Evolutionary conservation across 2,113 vertebrate species (phyloP), one percentile per base, ranked within the genome.

Genomic region (Bostrychus sinensis): DNA sequence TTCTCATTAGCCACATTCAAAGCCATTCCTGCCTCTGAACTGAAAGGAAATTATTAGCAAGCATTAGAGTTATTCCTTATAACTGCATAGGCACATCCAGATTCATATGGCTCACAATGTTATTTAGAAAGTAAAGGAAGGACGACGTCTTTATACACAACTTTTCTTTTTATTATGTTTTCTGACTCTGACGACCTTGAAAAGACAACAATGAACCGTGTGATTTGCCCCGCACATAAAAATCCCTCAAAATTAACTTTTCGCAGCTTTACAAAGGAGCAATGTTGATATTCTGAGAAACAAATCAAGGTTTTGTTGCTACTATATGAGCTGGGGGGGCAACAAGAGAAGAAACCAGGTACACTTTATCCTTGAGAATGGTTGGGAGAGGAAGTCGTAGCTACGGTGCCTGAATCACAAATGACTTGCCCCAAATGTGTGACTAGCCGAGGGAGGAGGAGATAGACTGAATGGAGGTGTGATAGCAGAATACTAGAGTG

Each of bases 331-430:
- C 79, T 71, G 36, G 16, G 7, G n/a, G 51, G 65, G 55, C 26
- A 11, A 54, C 53, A n/a, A 42, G 8, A 61, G 26, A 25, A 58
- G 17, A 43, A 56, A 63, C n/a, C 11, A 41, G 70, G 51, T 71
- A 59, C 55, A 54, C 72, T 78, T 80, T 82, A 83, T 80, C 77
- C 78, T 78, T 66, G 58, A 78, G 63, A 72, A 85, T 77, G 56
- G 50, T 62, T 77, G 70, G 60, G 17, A 86, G 42, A 26, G 57
- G 48, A 30, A 71, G 55, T 65, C 59, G 68, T 72, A 87, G 62
- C 70, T 59, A 77, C 80, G 50, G 53, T 37, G 36, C 45, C 75
- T 80, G 81, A 71, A 86, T 86, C 46, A 57, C 75, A 81, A 90
- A 71, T 46, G 62, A 72, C 55, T 38, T 58, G 75, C 45, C 71